Evolutionary conservation across 2,888 invertebrate species (phyloP).

Genomic region (Allacma fusca): DNA sequence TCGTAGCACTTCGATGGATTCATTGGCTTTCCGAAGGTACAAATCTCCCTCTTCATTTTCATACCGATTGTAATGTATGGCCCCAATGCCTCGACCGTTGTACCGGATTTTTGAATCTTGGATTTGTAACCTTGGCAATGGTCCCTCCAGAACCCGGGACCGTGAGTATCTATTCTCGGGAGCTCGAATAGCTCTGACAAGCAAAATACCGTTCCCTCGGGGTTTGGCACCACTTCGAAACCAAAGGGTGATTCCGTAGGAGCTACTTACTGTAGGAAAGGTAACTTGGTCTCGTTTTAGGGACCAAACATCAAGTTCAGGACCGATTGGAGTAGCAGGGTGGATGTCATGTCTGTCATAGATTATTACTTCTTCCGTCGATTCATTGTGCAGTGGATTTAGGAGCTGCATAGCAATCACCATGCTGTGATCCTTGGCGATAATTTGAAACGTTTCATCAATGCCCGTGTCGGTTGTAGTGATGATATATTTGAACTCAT

Average conservation of each 20-base stretch:
- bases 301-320: constrained; percentile 71
- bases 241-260: constrained; percentile 79
- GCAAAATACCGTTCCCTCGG: constrained; percentile 77
- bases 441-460: constrained; percentile 65
- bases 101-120: constrained; percentile 78
- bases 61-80: constrained; percentile 87
- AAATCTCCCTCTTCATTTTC: constrained; percentile 85
- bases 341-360: constrained; percentile 76
- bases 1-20: constrained; percentile 79
- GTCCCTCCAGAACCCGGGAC: constrained; percentile 70
- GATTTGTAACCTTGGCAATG: constrained; percentile 78
- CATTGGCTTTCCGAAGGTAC: constrained; percentile 86
- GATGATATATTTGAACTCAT: constrained; percentile 81
- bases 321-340: constrained; percentile 49
- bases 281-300: constrained; percentile 83
- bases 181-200: constrained; percentile 59
- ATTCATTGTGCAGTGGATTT: constrained; percentile 88
- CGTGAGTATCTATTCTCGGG: constrained; percentile 59
- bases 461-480: constrained; percentile 73
- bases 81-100: constrained; percentile 82
- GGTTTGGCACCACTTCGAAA: constrained; percentile 82
- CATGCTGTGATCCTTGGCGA: constrained; percentile 73
- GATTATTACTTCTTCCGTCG: constrained; percentile 82
- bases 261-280: constrained; percentile 88
- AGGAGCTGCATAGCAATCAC: constrained; percentile 88